Conservation (phyloP, 2,888 invertebrate species). For the Euzophera pinguis region DNA sequence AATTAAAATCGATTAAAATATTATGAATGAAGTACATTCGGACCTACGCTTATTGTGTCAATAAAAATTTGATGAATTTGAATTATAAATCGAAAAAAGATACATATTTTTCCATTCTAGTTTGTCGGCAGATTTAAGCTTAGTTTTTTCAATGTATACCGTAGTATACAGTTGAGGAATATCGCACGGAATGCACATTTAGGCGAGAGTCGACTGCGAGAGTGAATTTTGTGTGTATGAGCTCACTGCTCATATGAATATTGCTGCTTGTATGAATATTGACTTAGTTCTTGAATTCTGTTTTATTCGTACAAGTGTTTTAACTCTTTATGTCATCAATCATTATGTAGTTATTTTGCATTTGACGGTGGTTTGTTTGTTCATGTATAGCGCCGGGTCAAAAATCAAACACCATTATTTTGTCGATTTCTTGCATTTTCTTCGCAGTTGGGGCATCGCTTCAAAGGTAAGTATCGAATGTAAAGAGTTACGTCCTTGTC, state of each 20-base stretch:
- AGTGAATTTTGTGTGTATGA: not conserved
- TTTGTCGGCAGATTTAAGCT: conserved; percentile 47
- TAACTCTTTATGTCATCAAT: too few relatives aligned
- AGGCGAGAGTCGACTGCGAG: not conserved
- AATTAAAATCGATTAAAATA: conserved; percentile 23
- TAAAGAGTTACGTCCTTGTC: conserved; percentile 28
- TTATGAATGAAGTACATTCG: conserved; percentile 34
- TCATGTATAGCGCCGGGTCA: too few relatives aligned
- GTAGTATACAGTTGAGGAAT: conserved; percentile 63
- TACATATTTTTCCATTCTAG: conserved; percentile 63
- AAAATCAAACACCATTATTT: not conserved
- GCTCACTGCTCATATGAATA: too few relatives aligned
- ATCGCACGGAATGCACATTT: conserved; percentile 3
- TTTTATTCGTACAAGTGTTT: not conserved
- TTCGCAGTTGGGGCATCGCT: conserved; percentile 5
- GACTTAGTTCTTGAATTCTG: not conserved
- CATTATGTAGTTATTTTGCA: too few relatives aligned
- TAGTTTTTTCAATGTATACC: conserved; percentile 40
- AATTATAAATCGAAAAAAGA: conserved; percentile 38
- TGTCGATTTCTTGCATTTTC: not conserved
- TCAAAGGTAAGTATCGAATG: conserved; percentile 18
- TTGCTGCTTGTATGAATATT: too few relatives aligned
- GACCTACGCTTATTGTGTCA: conserved; percentile 57
- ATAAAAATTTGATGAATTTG: conserved; percentile 40
- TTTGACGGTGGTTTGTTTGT: too few relatives aligned